Percentiles rank a stretch among this genome's conserved stretches.
phyloP scores from a whole-genome alignment of 2,888 invertebrate species.

The Rhingia rostrata region DNA sequence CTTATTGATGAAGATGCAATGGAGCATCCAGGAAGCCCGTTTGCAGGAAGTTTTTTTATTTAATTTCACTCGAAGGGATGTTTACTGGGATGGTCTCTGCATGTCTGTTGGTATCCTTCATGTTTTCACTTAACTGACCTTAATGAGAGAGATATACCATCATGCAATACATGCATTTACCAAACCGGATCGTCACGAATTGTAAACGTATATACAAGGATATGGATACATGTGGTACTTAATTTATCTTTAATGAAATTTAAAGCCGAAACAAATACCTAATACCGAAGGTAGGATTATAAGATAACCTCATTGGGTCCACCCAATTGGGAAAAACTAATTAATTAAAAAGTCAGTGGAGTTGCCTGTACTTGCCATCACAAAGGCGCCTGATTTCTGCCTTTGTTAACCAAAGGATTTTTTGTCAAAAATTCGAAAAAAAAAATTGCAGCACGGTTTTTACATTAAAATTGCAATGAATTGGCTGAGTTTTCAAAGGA shows the following conservation, averaged over 20 bases:
- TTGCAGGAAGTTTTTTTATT: slow-evolving; percentile 31
- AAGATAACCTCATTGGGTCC: neutral
- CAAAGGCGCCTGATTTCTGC: slow-evolving; percentile 34
- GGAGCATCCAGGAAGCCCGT: slow-evolving; percentile 23
- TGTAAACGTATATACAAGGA: slow-evolving; percentile 2
- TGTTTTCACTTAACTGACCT: neutral
- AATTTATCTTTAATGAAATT: slow-evolving; percentile 56
- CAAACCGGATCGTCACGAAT: neutral
- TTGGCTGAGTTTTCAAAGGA: slow-evolving; percentile 4
- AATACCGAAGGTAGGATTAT: slow-evolving; percentile 2
- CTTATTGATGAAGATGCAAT: slow-evolving; percentile 49
- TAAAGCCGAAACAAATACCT: slow-evolving; percentile 33
- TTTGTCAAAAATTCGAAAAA: slow-evolving; percentile 28
- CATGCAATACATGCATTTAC: neutral
- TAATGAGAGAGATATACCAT: neutral
- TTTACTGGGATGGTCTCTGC: slow-evolving; percentile 10
- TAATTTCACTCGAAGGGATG: slow-evolving; percentile 20
- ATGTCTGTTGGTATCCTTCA: neutral
- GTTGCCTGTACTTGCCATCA: slow-evolving; percentile 19
- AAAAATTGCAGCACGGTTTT: slow-evolving; percentile 20
- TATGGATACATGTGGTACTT: neutral
- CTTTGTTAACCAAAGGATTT: slow-evolving; percentile 22
- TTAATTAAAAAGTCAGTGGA: slow-evolving; percentile 56
- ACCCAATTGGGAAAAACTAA: neutral
- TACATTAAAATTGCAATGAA: slow-evolving; percentile 41